Evolutionary conservation across 2,797 vertebrate genomes (phyloP).

Genomic region (Heliangelus exortis): DNA sequence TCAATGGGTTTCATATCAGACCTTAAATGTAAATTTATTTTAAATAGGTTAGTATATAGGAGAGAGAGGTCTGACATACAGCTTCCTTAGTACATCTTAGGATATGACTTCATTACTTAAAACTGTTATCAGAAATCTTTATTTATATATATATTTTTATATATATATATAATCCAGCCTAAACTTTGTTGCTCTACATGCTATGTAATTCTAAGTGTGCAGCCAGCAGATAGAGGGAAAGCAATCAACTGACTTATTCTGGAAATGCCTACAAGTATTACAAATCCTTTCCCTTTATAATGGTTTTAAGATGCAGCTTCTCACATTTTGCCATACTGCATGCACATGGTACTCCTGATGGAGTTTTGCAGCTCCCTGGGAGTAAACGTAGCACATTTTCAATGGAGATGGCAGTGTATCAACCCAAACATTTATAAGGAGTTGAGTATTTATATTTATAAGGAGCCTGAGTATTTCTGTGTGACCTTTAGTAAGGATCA

Average conservation of each 20-base stretch:
- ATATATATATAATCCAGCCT: background rate
- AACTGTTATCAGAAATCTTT: background rate
- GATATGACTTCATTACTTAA: background rate
- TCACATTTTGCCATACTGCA: background rate
- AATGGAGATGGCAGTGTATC: background rate
- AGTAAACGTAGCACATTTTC: background rate
- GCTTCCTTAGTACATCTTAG: background rate
- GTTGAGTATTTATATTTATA: no score
- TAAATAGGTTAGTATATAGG: background rate
- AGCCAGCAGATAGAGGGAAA: background rate
- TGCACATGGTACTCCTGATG: background rate
- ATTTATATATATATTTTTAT: background rate
- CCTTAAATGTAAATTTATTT: conserved; percentile 54
- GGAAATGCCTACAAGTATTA: background rate
- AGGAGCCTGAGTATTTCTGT: background rate
- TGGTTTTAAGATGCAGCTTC: background rate
- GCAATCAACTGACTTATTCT: background rate
- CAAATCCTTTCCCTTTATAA: background rate
- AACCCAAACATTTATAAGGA: background rate
- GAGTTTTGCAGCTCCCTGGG: background rate
- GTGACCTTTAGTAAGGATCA: background rate
- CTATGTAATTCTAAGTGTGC: background rate
- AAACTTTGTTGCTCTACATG: background rate
- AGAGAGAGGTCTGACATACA: background rate
- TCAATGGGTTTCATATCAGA: conserved; percentile 42